phyloP scores from a whole-genome alignment of 2,888 invertebrate genomes.

The Caenorhabditis sp. region DNA sequence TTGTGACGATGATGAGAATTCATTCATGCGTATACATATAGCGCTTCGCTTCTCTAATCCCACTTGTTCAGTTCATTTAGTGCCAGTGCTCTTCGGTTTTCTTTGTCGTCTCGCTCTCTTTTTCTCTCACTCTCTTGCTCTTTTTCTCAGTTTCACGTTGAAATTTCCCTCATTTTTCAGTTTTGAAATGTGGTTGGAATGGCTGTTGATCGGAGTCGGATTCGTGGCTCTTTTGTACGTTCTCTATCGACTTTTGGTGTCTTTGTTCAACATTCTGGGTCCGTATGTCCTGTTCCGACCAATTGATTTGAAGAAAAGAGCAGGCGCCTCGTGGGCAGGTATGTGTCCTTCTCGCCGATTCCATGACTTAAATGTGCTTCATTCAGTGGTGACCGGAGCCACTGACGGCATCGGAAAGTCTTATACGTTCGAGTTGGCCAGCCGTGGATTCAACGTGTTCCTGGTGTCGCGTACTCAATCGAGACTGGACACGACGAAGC shows the following conservation, averaged over 20 bases:
- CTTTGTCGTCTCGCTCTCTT: too few relatives aligned
- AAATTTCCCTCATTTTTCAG: neutral
- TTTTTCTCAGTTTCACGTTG: neutral
- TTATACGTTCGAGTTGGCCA: slow-evolving; percentile 76
- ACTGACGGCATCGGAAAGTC: slow-evolving; percentile 79
- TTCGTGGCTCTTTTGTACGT: slow-evolving; percentile 25
- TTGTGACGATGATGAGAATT: too few relatives aligned
- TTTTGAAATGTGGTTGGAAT: slow-evolving; percentile 62
- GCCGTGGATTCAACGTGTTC: slow-evolving; percentile 74
- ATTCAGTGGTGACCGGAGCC: slow-evolving; percentile 77
- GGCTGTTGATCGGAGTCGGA: slow-evolving; percentile 63
- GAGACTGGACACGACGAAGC: slow-evolving; percentile 73
- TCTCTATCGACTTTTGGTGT: slow-evolving; percentile 42
- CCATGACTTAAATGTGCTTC: too few relatives aligned
- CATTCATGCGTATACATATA: too few relatives aligned
- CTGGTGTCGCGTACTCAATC: slow-evolving; percentile 75
- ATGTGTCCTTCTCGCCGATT: neutral
- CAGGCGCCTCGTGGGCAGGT: slow-evolving; percentile 76
- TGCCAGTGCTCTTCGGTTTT: too few relatives aligned
- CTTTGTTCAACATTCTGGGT: slow-evolving; percentile 63
- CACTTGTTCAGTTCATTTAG: too few relatives aligned
- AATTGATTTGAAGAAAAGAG: slow-evolving; percentile 70
- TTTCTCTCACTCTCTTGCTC: neutral
- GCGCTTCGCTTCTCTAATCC: too few relatives aligned
- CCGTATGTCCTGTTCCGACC: slow-evolving; percentile 67